Evolutionary conservation across 2,113 vertebrate species (phyloP), one percentile per base, ranked within the genome.

Genomic region (Burhinus oedicnemus): DNA sequence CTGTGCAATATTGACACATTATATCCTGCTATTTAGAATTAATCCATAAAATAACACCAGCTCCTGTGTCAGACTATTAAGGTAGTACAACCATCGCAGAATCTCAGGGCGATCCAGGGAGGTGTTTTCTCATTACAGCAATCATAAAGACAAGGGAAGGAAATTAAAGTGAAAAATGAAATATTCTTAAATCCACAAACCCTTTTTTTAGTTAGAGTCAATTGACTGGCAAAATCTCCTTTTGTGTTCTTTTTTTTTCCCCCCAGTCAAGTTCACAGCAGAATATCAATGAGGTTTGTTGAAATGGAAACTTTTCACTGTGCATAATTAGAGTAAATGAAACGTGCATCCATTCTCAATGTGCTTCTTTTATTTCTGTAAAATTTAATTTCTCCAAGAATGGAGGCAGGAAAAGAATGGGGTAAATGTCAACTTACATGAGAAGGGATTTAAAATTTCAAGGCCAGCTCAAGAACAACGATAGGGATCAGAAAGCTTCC

Each of bases 281-380:
- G 97, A 97, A 97, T 97, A 96, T 90, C 96, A 97, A 98, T 83
- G 94, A 97, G 89, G 64, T 64, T 96, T 95, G 77, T 91, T 97
- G 95, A 98, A 98, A 98, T 95, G 88, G 91, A 97, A 98, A 97
- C 95, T 96, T 97, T 97, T 97, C 90, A 94, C 85, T 60, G 18
- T 96, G 94, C 87, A 97, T 98, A 98, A 97, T 97, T 97, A 97
- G 90, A 95, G 95, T 96, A 96, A 98, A 97, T 96, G 92, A 94
- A 98, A 98, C 76, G 89, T 93, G 91, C 95, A 88, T 76, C 81
- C 90, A 82, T 97, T 98, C 83, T 97, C 85, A 97, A 93, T 95
- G 94, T 79, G 66, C 51, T 95, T 55, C 91, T 96, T 97, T 98
- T 95, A 95, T 91, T 97, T 97, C 89, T 80, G 83, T 88, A 94